A percentile compares a stretch with the other conserved stretches of the same genome.
Conservation (phyloP, 2,797 vertebrate genomes). For the Sebastes reedi region DNA sequence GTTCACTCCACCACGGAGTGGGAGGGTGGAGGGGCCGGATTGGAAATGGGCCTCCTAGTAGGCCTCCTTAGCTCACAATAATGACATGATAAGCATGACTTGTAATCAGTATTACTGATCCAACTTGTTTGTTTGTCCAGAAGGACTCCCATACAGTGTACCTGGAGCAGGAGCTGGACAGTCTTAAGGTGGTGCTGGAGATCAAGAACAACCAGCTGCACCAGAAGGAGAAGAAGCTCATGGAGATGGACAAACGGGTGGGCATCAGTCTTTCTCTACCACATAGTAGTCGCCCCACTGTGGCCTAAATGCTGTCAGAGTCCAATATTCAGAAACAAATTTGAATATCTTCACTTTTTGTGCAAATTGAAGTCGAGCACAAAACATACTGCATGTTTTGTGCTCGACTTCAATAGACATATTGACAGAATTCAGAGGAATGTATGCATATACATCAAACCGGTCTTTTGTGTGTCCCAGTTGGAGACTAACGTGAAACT, state of each 20-base stretch:
- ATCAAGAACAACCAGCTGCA: constrained; percentile 95
- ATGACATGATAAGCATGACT: neutral
- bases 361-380: neutral
- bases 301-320: neutral
- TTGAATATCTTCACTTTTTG: neutral
- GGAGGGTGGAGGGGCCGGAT: too few relatives aligned
- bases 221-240: constrained; percentile 91
- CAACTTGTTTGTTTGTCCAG: constrained; percentile 66
- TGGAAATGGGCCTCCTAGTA: neutral
- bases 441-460: neutral
- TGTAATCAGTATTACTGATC: neutral
- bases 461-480: constrained; percentile 62
- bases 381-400: neutral
- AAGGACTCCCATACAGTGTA: constrained; percentile 92
- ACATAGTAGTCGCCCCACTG: too few relatives aligned
- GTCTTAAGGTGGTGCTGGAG: constrained; percentile 94
- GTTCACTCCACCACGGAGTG: too few relatives aligned
- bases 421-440: neutral
- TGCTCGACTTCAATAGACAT: neutral
- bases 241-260: constrained; percentile 95
- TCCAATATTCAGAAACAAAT: neutral
- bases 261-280: neutral
- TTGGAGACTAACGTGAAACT: constrained; percentile 88
- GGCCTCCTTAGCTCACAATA: neutral
- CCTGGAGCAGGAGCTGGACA: constrained; percentile 94